These are phyloP conservation scores for Saccostrea echinata DNA, from an alignment of 1,140 invertebrate genomes.

Conservation along the genomic window DNA sequence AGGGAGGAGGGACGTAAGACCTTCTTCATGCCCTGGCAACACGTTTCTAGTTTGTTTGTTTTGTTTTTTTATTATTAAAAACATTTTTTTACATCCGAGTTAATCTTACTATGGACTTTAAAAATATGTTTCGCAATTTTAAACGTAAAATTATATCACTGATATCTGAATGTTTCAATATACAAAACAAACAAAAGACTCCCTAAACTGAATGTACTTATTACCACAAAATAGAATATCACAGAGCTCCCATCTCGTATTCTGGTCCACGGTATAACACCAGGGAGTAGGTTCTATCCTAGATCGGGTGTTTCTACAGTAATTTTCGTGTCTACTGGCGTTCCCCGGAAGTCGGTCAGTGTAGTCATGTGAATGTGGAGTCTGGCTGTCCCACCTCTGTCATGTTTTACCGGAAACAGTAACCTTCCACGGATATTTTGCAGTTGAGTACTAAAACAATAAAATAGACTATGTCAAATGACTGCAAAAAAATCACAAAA, in stretches of 20 bases:
- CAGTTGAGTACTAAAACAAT: background rate
- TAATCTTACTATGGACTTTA: too few species aligned
- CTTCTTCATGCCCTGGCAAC: too few species aligned
- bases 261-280: background rate
- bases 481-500: too few species aligned
- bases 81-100: too few species aligned
- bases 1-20: too few species aligned
- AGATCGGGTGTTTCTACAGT: background rate
- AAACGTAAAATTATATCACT: too few species aligned
- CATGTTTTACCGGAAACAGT: conserved; percentile 40
- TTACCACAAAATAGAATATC: background rate
- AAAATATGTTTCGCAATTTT: too few species aligned
- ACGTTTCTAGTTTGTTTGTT: too few species aligned
- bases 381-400: conserved; percentile 40
- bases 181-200: too few species aligned
- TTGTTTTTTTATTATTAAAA: too few species aligned
- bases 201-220: background rate
- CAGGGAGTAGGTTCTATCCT: background rate
- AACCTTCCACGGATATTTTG: background rate
- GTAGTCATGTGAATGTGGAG: background rate
- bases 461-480: too few species aligned
- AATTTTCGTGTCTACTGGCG: background rate
- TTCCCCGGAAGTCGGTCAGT: background rate
- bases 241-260: background rate
- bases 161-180: too few species aligned